A percentile compares a stretch with the other conserved stretches of the same genome.
phyloP scores from a whole-genome alignment of 2,888 invertebrate genomes.

The Chloromyia formosa region DNA sequence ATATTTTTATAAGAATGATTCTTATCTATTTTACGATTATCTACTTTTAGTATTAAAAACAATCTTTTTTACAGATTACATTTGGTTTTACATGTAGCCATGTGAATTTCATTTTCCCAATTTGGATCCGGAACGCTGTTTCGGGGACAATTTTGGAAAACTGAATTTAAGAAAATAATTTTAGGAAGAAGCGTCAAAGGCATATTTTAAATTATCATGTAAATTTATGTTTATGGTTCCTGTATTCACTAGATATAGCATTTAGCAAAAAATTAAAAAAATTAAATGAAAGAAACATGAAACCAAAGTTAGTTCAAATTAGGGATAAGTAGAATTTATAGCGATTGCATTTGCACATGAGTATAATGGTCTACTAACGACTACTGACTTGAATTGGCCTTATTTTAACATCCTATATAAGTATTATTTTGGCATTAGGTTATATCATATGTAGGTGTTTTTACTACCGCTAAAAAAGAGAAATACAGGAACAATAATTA shows the following conservation, averaged over 20 bases:
- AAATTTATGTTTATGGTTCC: slow-evolving; percentile 7
- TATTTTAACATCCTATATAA: slow-evolving; percentile 24
- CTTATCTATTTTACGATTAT: slow-evolving; percentile 11
- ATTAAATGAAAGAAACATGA: not conserved
- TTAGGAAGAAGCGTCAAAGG: not conserved
- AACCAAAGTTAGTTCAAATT: slow-evolving; percentile 32
- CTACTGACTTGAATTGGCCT: slow-evolving; percentile 23
- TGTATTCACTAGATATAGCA: not conserved
- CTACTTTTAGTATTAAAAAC: not conserved
- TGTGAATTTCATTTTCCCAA: not conserved
- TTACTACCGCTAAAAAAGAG: not conserved
- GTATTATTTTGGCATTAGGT: slow-evolving; percentile 8
- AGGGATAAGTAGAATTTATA: slow-evolving; percentile 25
- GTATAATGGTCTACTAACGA: not conserved
- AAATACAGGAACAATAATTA: not conserved
- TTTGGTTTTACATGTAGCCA: not conserved
- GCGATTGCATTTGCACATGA: slow-evolving; percentile 34
- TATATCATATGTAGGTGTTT: not conserved
- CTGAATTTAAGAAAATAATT: not conserved
- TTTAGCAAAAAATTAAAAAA: not conserved
- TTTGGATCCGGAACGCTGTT: not conserved
- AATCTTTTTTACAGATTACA: slow-evolving; percentile 27
- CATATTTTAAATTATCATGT: not conserved
- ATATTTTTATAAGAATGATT: slow-evolving; percentile 28
- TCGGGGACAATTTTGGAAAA: too few relatives aligned